phyloP scores from a whole-genome alignment of 2,888 invertebrate species.

The Hanleya hanleyi region DNA sequence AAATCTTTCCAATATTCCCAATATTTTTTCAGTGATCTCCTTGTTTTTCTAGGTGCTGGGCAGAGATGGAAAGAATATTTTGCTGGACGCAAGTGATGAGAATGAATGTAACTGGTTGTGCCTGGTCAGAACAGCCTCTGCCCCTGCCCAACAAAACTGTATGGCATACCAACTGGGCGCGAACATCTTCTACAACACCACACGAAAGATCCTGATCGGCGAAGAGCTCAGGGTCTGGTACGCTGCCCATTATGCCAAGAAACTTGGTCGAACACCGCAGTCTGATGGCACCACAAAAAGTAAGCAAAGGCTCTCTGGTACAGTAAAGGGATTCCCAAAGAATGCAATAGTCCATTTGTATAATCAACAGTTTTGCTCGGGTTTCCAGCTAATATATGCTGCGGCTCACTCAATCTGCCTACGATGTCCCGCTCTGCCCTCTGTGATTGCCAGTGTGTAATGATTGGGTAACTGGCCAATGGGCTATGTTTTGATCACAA shows the following conservation, averaged over 20 bases:
- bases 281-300: conserved; percentile 64
- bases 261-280: conserved; percentile 73
- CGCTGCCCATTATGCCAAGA: conserved; percentile 77
- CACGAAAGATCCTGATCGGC: conserved; percentile 73
- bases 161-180: conserved; percentile 78
- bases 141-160: conserved; percentile 76
- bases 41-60: conserved; percentile 76
- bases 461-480: too few relatives aligned
- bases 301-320: conserved; percentile 29
- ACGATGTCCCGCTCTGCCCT: too few relatives aligned
- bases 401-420: too few relatives aligned
- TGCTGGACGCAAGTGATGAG: conserved; percentile 78
- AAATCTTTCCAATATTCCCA: too few relatives aligned
- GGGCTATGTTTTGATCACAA: too few relatives aligned
- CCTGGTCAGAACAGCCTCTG: conserved; percentile 76
- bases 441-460: too few relatives aligned
- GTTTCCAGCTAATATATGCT: too few relatives aligned
- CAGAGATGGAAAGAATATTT: conserved; percentile 72
- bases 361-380: too few relatives aligned
- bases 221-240: conserved; percentile 79
- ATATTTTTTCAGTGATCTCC: too few relatives aligned
- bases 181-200: conserved; percentile 66
- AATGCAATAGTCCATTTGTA: too few relatives aligned
- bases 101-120: conserved; percentile 79
- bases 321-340: too few relatives aligned